A percentile compares a stretch with the other conserved stretches of the same genome.
These are phyloP conservation scores for Catharus minimus DNA, from an alignment of 2,113 vertebrate genomes.

Conservation along the genomic window DNA sequence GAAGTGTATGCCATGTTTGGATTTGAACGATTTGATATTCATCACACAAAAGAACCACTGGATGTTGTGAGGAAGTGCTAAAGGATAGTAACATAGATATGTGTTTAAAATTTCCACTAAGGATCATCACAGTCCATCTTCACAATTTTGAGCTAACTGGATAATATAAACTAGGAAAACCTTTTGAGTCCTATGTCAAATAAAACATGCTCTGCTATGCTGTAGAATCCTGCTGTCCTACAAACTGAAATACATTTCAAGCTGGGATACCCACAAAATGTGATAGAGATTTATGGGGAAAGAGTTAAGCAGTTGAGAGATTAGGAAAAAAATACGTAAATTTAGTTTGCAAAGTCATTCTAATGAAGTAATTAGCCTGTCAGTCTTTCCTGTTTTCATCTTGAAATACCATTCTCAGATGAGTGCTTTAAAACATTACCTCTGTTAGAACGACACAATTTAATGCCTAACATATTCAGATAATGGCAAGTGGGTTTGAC, in stretches of 20 bases:
- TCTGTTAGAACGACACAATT: background rate
- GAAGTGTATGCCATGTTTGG: background rate
- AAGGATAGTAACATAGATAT: background rate
- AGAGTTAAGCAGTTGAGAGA: background rate
- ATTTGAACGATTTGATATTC: background rate
- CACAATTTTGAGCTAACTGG: background rate
- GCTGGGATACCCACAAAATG: background rate
- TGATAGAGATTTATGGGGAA: background rate
- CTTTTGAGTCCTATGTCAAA: background rate
- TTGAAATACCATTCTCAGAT: slow-evolving; percentile 3
- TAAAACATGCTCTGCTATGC: background rate
- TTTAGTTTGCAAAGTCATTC: background rate
- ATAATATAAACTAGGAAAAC: background rate
- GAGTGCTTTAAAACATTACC: background rate
- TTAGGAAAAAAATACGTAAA: background rate
- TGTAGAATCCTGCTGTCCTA: background rate
- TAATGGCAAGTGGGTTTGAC: background rate
- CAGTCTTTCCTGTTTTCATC: slow-evolving; percentile 17
- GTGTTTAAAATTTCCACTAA: background rate
- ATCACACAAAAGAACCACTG: background rate
- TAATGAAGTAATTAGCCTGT: background rate
- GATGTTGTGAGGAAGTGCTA: background rate
- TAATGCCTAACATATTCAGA: slow-evolving; percentile 11
- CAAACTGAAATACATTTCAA: background rate
- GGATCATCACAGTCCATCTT: background rate